phyloP scores from a whole-genome alignment of 2,113 vertebrate genomes.

The Shinisaurus crocodilurus region DNA sequence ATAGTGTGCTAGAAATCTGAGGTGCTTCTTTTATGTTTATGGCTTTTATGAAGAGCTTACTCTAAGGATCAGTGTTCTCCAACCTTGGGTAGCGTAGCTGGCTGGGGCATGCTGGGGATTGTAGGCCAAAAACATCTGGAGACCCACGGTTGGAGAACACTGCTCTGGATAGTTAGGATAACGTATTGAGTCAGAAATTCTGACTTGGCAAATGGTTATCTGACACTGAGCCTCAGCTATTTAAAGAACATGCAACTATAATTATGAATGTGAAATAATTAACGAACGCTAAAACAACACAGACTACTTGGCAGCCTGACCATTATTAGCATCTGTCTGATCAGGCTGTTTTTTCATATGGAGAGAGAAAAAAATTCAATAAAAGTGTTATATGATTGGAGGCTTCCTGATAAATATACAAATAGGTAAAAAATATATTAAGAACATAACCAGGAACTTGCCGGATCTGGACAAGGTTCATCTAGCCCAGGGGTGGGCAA shows the following conservation, averaged over 20 bases:
- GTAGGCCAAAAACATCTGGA: too few species aligned
- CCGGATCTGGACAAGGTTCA: too few species aligned
- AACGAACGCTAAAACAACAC: background rate
- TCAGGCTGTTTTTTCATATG: background rate
- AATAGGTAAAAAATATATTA: too few species aligned
- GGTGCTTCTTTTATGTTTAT: background rate
- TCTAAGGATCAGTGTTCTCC: too few species aligned
- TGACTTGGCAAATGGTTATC: constrained; percentile 12
- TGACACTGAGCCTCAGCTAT: background rate
- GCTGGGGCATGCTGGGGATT: too few species aligned
- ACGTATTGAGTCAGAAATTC: background rate
- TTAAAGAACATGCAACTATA: background rate
- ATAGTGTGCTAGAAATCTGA: background rate
- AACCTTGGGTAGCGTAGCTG: too few species aligned
- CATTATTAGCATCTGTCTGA: background rate
- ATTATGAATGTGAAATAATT: background rate
- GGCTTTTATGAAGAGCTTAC: background rate
- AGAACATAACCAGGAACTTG: too few species aligned
- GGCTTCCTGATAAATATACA: too few species aligned
- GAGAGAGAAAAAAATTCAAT: too few species aligned
- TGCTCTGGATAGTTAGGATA: background rate
- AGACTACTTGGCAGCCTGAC: background rate
- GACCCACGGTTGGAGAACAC: too few species aligned
- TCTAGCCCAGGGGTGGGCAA: too few species aligned
- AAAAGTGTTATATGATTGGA: too few species aligned